These are phyloP conservation scores for Pygmarrhopalites habei DNA, from an alignment of 1,140 invertebrate genomes.

Conservation along the genomic window DNA sequence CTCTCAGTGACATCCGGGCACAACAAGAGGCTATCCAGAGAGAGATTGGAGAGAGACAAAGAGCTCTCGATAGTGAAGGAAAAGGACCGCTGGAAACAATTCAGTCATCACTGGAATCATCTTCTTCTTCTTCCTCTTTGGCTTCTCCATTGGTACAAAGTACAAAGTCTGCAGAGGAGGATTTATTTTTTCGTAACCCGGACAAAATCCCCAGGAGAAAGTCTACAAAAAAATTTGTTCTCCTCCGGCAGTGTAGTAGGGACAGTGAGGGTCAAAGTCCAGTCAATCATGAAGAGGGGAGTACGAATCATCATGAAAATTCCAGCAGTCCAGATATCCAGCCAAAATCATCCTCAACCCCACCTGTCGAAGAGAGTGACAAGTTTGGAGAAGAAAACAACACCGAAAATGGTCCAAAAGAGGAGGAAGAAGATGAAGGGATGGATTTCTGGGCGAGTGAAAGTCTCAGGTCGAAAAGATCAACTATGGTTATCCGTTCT, in stretches of 20 bases:
- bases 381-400: background rate
- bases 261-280: background rate
- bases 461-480: background rate
- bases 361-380: background rate
- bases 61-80: too few species aligned
- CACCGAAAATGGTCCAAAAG: background rate
- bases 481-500: constrained; percentile 7
- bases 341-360: background rate
- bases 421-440: background rate
- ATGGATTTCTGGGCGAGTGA: constrained; percentile 5
- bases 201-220: constrained; percentile 11
- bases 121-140: too few species aligned
- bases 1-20: constrained; percentile 27
- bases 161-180: background rate
- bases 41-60: constrained; percentile 40
- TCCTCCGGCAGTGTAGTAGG: background rate
- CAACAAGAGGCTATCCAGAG: constrained; percentile 23
- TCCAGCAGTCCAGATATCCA: background rate
- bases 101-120: background rate
- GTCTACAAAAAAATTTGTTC: constrained; percentile 2
- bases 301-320: too few species aligned
- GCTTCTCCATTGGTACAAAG: too few species aligned
- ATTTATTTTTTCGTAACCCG: background rate
- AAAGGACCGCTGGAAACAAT: constrained; percentile 43
- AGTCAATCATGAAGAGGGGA: too few species aligned